Evolutionary conservation across 2,888 invertebrate species (phyloP).

Genomic region (Aquatica leii): DNA sequence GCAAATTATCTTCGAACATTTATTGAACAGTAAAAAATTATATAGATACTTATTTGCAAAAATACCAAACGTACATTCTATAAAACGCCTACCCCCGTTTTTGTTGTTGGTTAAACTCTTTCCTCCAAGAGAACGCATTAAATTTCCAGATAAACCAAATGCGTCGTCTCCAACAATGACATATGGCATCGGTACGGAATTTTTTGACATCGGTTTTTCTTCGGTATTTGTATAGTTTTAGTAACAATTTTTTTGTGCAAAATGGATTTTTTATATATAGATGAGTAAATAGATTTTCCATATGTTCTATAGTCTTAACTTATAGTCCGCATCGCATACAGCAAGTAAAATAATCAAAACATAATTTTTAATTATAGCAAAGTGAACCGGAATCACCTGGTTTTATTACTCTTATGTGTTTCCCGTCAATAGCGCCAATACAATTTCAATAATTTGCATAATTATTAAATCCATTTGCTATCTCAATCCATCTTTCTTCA

Average conservation of each 20-base stretch:
- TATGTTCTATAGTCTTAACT: neutral
- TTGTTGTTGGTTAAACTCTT: slow-evolving; percentile 12
- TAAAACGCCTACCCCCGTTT: slow-evolving; percentile 13
- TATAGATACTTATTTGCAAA: slow-evolving; percentile 20
- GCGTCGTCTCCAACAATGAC: slow-evolving; percentile 29
- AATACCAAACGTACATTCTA: slow-evolving; percentile 25
- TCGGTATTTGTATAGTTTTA: slow-evolving; percentile 11
- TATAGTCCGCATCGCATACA: slow-evolving; percentile 34
- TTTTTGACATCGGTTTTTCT: slow-evolving; percentile 10
- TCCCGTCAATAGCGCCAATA: slow-evolving; percentile 13
- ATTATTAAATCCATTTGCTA: slow-evolving; percentile 11
- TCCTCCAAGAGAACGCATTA: slow-evolving; percentile 21
- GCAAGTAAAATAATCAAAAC: slow-evolving; percentile 43
- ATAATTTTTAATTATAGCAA: slow-evolving; percentile 40
- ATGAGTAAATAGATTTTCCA: neutral
- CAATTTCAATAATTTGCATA: slow-evolving; percentile 24
- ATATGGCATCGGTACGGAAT: slow-evolving; percentile 16
- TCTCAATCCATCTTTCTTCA: slow-evolving; percentile 13
- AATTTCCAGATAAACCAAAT: slow-evolving; percentile 25
- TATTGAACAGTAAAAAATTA: slow-evolving; percentile 15
- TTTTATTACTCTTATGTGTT: slow-evolving; percentile 10
- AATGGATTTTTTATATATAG: slow-evolving; percentile 10
- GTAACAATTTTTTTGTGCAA: neutral
- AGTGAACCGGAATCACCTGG: slow-evolving; percentile 28
- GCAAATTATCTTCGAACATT: slow-evolving; percentile 6